Evolutionary conservation across 2,113 vertebrate species (phyloP).

Genomic region (Opisthocomus hoazin): DNA sequence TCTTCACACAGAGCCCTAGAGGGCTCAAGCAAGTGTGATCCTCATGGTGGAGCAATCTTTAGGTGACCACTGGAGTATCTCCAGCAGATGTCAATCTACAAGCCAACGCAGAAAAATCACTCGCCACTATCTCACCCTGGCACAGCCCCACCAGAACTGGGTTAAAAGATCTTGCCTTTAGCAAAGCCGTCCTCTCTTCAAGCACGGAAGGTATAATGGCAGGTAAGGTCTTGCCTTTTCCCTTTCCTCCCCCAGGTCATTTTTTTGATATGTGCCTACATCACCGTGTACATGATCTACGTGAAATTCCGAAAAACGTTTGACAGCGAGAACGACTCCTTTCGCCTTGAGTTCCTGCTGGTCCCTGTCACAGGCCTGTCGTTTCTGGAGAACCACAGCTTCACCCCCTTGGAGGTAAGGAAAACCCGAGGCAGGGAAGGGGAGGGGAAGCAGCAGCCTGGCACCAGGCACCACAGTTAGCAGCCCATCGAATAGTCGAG

Average conservation of each 20-base stretch:
- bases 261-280: slow-evolving; percentile 86
- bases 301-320: slow-evolving; percentile 83
- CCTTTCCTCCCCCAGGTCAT: slow-evolving; percentile 76
- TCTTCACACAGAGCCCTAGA: background rate
- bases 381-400: slow-evolving; percentile 91
- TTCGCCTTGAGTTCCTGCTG: slow-evolving; percentile 92
- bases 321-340: slow-evolving; percentile 87
- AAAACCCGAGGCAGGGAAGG: background rate
- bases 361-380: slow-evolving; percentile 90
- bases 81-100: background rate
- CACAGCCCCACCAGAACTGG: background rate
- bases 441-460: background rate
- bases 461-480: background rate
- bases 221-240: background rate
- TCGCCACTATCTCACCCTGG: background rate
- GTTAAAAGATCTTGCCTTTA: background rate
- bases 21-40: background rate
- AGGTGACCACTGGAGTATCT: background rate
- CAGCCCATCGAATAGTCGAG: background rate
- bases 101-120: background rate
- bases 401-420: slow-evolving; percentile 88
- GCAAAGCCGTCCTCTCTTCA: background rate
- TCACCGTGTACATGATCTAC: slow-evolving; percentile 92
- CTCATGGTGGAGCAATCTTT: background rate
- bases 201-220: background rate